phyloP scores from a whole-genome alignment of 1,140 invertebrate genomes.

The Sipha flava region DNA sequence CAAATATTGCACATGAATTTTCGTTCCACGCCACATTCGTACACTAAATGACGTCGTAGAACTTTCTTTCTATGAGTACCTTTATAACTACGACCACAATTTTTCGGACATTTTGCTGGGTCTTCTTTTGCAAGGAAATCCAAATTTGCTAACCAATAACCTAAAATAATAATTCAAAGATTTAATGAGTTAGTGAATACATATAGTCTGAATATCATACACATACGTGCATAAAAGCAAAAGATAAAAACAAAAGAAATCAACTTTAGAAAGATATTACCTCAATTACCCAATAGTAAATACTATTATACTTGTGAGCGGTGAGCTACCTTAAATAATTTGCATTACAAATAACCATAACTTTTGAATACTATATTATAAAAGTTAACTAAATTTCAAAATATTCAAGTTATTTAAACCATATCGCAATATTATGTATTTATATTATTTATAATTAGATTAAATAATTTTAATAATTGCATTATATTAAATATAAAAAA shows the following conservation, averaged over 20 bases:
- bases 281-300: no score
- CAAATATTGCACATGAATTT: slow-evolving; percentile 44
- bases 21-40: slow-evolving; percentile 44
- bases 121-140: slow-evolving; percentile 5
- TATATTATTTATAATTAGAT: no score
- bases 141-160: slow-evolving; percentile 11
- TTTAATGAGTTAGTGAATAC: not conserved
- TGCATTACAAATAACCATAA: no score
- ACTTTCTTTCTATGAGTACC: slow-evolving; percentile 34
- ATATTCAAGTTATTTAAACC: no score
- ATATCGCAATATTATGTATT: no score
- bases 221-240: not conserved
- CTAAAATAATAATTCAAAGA: not conserved
- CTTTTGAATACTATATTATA: no score
- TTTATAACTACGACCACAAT: slow-evolving; percentile 43
- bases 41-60: slow-evolving; percentile 34
- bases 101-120: slow-evolving; percentile 22
- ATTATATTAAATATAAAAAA: no score
- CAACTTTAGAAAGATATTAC: no score
- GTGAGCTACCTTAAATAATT: no score
- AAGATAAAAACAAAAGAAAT: not conserved
- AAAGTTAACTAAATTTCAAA: no score
- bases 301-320: no score
- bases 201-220: not conserved
- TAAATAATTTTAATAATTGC: no score